These are phyloP conservation scores for Neomonachus schauinslandi DNA, from an alignment of 2,113 vertebrate genomes.

Conservation along the genomic window DNA sequence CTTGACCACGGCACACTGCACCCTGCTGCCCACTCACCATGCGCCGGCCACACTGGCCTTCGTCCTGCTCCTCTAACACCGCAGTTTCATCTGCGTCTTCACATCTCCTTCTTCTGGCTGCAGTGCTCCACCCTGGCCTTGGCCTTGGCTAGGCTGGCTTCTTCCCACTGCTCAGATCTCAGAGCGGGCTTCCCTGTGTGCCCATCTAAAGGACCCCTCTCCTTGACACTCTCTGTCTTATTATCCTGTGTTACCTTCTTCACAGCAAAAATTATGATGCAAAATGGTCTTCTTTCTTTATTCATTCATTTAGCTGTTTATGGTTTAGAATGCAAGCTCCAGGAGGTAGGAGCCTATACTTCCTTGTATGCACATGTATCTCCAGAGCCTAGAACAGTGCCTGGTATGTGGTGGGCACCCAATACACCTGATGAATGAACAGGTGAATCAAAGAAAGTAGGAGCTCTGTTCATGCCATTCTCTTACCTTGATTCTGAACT, in stretches of 20 bases:
- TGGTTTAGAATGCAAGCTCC: neutral
- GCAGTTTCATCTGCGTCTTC: neutral
- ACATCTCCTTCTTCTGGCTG: neutral
- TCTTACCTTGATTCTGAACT: neutral
- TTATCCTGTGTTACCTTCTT: neutral
- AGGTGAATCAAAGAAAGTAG: neutral
- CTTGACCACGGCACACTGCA: accelerated
- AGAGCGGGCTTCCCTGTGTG: neutral
- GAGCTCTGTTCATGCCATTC: neutral
- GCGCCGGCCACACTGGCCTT: neutral
- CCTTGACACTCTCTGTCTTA: too few relatives aligned
- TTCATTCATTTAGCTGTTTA: too few relatives aligned
- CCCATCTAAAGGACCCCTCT: neutral
- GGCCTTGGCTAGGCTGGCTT: neutral
- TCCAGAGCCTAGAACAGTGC: neutral
- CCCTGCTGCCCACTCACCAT: neutral
- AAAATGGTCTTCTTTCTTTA: neutral
- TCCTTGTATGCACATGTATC: neutral
- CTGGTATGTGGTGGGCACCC: neutral
- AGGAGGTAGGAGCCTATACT: neutral
- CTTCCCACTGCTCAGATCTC: neutral
- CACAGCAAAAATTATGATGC: neutral
- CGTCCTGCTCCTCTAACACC: accelerated
- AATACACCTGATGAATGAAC: neutral
- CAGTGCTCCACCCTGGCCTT: neutral